These are phyloP conservation scores for Eonycteris spelaea DNA, from an alignment of 2,113 vertebrate genomes.

Conservation along the genomic window DNA sequence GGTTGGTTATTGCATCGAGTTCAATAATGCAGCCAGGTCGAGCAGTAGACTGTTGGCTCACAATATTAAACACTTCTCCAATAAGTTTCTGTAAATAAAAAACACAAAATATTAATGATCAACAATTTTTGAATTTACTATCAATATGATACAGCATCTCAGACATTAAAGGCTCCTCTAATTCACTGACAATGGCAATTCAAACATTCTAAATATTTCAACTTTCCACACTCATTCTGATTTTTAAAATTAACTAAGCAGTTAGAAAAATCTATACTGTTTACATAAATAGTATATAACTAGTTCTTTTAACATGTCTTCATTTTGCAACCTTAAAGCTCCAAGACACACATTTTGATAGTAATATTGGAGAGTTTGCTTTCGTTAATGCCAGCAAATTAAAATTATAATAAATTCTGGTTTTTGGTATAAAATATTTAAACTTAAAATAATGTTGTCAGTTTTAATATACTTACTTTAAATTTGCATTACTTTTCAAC, in stretches of 20 bases:
- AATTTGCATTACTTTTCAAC: background rate
- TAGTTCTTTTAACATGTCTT: background rate
- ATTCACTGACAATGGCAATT: slow-evolving; percentile 1
- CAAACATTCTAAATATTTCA: slow-evolving; percentile 30
- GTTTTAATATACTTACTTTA: background rate
- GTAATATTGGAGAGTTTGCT: background rate
- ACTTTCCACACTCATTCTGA: slow-evolving; percentile 19
- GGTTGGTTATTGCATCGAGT: slow-evolving; percentile 94
- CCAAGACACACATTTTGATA: background rate
- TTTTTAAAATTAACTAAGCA: slow-evolving; percentile 20
- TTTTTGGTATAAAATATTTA: background rate
- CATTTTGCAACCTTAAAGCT: background rate
- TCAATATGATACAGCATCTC: background rate
- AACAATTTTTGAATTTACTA: background rate
- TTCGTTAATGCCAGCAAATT: background rate
- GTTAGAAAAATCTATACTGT: background rate
- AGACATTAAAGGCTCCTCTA: background rate
- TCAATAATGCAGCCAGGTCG: slow-evolving; percentile 98
- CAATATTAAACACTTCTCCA: slow-evolving; percentile 98
- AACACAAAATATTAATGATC: slow-evolving; percentile 48
- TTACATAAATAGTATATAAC: background rate
- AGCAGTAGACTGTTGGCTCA: slow-evolving; percentile 99
- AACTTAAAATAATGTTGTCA: background rate
- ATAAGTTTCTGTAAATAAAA: slow-evolving; percentile 93
- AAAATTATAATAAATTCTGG: background rate